A percentile compares a stretch with the other conserved stretches of the same genome.
Conservation (phyloP, 2,888 invertebrate species). For the Hydriomena furcata region DNA sequence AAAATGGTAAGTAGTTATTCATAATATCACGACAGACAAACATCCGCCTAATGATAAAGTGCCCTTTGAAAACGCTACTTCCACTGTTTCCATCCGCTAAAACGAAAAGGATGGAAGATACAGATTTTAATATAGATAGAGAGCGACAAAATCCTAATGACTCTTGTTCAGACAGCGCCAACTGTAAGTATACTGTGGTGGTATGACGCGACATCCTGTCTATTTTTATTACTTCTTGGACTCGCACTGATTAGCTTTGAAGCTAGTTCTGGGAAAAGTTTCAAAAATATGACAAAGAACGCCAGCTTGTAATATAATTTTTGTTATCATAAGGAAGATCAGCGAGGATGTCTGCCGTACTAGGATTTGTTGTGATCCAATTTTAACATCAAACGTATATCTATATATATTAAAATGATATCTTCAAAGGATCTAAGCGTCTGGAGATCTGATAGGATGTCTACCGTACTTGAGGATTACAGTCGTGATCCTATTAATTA, state of each 20-base stretch:
- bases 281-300: constrained; percentile 4
- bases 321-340: too few relatives aligned
- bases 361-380: too few relatives aligned
- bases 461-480: too few relatives aligned
- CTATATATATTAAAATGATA: too few relatives aligned
- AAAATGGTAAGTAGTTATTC: too few relatives aligned
- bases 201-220: constrained; percentile 23
- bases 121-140: not conserved
- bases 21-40: not conserved
- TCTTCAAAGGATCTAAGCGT: too few relatives aligned
- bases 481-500: too few relatives aligned
- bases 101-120: not conserved
- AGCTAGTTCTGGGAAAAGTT: constrained; percentile 18
- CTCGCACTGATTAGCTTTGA: constrained; percentile 14
- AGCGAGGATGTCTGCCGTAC: too few relatives aligned
- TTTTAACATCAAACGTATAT: too few relatives aligned
- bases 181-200: not conserved
- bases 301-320: too few relatives aligned
- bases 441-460: too few relatives aligned
- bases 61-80: not conserved
- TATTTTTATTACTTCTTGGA: constrained; percentile 21
- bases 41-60: not conserved
- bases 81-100: constrained; percentile 5
- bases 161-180: not conserved
- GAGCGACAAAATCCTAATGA: constrained; percentile 12